Conservation (phyloP, 2,113 vertebrate genomes). For the Garra rufa region DNA sequence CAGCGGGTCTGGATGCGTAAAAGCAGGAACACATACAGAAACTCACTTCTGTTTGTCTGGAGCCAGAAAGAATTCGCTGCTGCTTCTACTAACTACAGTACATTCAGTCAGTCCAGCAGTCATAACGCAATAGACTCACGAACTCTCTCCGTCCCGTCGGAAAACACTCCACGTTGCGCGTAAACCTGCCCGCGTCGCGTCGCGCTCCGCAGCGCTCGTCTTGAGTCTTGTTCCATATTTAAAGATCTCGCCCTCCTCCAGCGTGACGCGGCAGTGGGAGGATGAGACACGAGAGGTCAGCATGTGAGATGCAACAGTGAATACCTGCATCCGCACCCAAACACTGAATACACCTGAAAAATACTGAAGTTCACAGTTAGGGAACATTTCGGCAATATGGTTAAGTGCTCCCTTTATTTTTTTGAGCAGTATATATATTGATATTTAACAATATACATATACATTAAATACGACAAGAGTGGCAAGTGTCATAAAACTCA, state of each 20-base stretch:
- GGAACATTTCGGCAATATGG: not conserved
- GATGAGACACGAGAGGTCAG: constrained; percentile 53
- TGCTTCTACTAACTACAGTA: constrained; percentile 35
- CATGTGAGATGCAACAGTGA: not conserved
- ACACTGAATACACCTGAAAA: not conserved
- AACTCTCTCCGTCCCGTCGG: not conserved
- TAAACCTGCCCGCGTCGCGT: constrained; percentile 25
- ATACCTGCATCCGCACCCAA: not conserved
- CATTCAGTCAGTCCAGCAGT: constrained; percentile 9
- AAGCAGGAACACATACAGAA: not conserved
- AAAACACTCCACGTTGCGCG: constrained; percentile 41
- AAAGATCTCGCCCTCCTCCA: constrained; percentile 77
- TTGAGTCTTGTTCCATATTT: constrained; percentile 71
- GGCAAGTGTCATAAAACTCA: too few relatives aligned
- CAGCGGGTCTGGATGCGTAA: not conserved
- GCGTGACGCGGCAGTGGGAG: constrained; percentile 65
- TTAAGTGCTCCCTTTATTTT: too few relatives aligned
- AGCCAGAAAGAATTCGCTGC: constrained; percentile 38
- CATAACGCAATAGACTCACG: constrained; percentile 50
- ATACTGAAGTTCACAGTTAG: not conserved
- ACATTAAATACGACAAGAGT: too few relatives aligned
- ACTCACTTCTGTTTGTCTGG: constrained; percentile 53
- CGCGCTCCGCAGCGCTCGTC: not conserved
- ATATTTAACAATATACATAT: too few relatives aligned
- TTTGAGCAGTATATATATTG: too few relatives aligned